These are phyloP conservation scores for Poecilobothrus nobilitatus DNA, from an alignment of 2,888 invertebrate genomes.

Conservation along the genomic window DNA sequence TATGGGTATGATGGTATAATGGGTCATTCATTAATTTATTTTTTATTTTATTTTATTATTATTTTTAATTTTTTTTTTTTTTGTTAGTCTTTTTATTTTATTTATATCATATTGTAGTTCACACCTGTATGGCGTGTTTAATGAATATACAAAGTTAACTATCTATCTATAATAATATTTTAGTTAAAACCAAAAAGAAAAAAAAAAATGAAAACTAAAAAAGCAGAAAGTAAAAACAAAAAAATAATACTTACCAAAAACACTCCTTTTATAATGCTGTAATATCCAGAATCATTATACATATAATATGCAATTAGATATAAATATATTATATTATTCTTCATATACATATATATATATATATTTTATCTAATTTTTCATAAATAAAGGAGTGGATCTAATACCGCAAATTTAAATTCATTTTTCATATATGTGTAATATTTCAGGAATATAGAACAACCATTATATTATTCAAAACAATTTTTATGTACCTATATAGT, in stretches of 20 bases:
- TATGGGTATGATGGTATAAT: not conserved
- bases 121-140: constrained; percentile 6
- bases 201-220: not conserved
- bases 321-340: not conserved
- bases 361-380: not conserved
- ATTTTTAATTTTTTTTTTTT: not conserved
- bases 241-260: not conserved
- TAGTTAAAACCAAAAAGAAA: not conserved
- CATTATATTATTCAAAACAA: too few species aligned
- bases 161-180: not conserved
- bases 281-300: not conserved
- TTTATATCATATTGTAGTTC: not conserved
- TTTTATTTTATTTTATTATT: not conserved
- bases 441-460: not conserved
- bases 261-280: not conserved
- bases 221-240: too few species aligned
- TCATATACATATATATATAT: not conserved
- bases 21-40: not conserved
- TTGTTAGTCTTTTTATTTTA: too few species aligned
- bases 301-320: not conserved
- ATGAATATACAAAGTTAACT: not conserved
- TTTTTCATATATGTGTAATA: not conserved
- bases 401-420: not conserved
- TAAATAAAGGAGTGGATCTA: not conserved
- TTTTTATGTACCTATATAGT: too few species aligned